Base-by-base conservation (phyloP, 2,797 vertebrate species). In the Catamblyrhynchus diadema region DNA sequence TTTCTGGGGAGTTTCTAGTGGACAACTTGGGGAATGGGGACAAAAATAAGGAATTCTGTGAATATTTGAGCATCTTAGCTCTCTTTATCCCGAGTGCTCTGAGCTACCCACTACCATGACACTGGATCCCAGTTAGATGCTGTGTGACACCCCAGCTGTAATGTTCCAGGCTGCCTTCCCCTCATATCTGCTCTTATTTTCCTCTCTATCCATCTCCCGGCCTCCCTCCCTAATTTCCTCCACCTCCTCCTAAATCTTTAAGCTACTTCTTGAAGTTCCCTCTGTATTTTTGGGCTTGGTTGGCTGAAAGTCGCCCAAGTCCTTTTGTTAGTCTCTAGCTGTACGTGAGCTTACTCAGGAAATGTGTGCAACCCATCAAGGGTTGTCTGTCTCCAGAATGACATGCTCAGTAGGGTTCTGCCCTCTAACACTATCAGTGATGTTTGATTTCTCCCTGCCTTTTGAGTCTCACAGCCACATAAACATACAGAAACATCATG, bases 301-400 rank as follows among this genome's bases (percentile, higher is more conserved):
- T 66, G 27, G 22, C 20, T 3, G 0, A 66, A 82, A 73, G 22
- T 32, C 9, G 28, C 22, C 15, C 24, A 8, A 15, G 1, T 66
- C 35, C 18, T 88, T 79, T 59, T 37, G 18, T 56, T 45, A 27
- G 14, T 54, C 6, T 81, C 16, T 9, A 25, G 7, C 17, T 78
- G 14, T 8, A 12, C 0, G 0, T 30, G 21, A 2, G 1, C 11
- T 71, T 77, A 56, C 32, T 59, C 9, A 22, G 64, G 48, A 62
- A 59, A 9, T 12, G 3, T 19, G 42, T 75, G 23, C 44, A 54
- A 8, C 33, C 33, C 4, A 1, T 41, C 35, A 48, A 23, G 15
- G 21, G 7, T 17, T 73, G 41, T 61, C 48, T 78, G 33, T 48
- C 69, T 86, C 48, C 69, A 42, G 51, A 50, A 28, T 39, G 17